Conservation (phyloP, 2,888 invertebrate genomes). For the Heliothis peltigera region DNA sequence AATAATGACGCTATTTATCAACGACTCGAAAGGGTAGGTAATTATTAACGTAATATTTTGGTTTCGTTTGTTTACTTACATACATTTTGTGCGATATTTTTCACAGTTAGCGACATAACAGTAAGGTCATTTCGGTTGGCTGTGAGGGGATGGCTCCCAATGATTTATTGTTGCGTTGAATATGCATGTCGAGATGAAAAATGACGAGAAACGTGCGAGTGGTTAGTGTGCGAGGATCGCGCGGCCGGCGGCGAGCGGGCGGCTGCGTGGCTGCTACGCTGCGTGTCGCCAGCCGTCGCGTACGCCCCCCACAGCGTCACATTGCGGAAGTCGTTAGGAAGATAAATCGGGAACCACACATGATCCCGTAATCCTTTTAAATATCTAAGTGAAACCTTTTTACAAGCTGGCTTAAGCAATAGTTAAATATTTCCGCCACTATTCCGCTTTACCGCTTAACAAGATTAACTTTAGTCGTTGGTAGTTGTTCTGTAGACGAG, state of each 20-base stretch:
- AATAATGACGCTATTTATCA: constrained; percentile 89
- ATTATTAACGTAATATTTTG: constrained; percentile 87
- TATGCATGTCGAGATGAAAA: constrained; percentile 89
- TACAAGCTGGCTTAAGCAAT: constrained; percentile 64
- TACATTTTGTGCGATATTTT: constrained; percentile 80
- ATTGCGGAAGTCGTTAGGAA: constrained; percentile 85
- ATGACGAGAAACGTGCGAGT: constrained; percentile 83
- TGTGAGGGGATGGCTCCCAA: constrained; percentile 79
- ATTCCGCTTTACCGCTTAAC: constrained; percentile 51
- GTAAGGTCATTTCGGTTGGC: constrained; percentile 84
- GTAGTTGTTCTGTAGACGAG: constrained; percentile 13
- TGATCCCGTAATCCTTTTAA: constrained; percentile 81
- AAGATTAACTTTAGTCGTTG: constrained; percentile 36
- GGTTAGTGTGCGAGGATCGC: constrained; percentile 74
- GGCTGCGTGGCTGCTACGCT: constrained; percentile 42
- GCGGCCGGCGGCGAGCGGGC: constrained; percentile 30
- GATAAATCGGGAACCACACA: constrained; percentile 83
- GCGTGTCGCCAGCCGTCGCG: constrained; percentile 37
- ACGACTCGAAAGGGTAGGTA: constrained; percentile 86
- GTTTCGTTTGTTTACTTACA: constrained; percentile 85
- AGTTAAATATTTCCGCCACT: constrained; percentile 60
- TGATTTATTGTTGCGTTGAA: constrained; percentile 89
- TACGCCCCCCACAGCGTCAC: constrained; percentile 72
- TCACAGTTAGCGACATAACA: constrained; percentile 79
- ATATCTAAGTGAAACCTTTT: constrained; percentile 73